A percentile compares a stretch with the other conserved stretches of the same genome.
Conservation (phyloP, 35 echinoderm and acorn worm genomes). For the Chiridota heheva region DNA sequence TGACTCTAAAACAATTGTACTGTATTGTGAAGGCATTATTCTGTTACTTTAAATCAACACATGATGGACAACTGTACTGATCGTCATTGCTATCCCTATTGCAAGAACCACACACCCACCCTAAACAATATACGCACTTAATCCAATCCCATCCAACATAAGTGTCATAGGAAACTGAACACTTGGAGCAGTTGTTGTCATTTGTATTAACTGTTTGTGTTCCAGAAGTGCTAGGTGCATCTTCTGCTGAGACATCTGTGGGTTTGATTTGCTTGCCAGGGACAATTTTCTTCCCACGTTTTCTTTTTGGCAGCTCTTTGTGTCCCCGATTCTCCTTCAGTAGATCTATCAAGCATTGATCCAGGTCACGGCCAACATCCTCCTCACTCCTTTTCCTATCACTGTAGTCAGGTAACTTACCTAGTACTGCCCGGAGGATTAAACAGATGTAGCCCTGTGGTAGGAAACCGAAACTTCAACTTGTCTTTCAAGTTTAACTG, state of each 20-base stretch:
- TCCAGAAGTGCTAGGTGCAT: neutral
- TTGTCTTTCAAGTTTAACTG: no score
- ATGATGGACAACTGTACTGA: neutral
- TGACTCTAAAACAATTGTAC: no score
- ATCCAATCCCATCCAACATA: neutral
- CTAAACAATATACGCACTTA: neutral
- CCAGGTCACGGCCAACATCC: constrained; percentile 11
- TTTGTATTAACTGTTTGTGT: neutral
- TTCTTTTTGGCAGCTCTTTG: neutral
- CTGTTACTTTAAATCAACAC: no score
- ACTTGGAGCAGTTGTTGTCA: neutral
- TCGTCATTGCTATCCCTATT: neutral
- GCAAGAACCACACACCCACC: neutral
- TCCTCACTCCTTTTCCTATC: no score
- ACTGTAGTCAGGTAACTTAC: no score
- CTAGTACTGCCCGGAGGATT: no score
- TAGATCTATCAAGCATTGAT: neutral
- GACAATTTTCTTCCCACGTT: constrained; percentile 24
- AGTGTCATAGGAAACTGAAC: neutral
- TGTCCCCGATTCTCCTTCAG: constrained; percentile 29
- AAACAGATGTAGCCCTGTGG: no score
- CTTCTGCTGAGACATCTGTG: neutral
- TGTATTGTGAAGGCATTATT: no score
- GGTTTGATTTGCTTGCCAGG: neutral
- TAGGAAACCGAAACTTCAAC: no score